Conservation (phyloP, 2,113 vertebrate species). For the Python bivittatus region DNA sequence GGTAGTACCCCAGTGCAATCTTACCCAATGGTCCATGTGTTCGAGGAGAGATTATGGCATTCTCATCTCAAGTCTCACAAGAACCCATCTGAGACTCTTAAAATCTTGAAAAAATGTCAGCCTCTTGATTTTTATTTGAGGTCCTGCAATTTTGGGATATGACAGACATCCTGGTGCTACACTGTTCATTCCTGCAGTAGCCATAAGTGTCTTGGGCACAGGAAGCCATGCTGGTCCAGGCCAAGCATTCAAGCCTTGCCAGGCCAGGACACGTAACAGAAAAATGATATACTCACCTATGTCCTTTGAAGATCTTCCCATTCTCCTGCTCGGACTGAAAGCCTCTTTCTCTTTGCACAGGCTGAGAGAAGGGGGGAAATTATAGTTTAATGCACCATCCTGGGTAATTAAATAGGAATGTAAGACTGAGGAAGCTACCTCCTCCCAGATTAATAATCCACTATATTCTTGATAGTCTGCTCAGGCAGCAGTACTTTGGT, state of each 20-base stretch:
- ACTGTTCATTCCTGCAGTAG: no score
- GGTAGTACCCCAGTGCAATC: not conserved
- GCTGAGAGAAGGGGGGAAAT: slow-evolving; percentile 65
- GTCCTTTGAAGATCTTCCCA: slow-evolving; percentile 90
- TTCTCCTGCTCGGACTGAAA: slow-evolving; percentile 85
- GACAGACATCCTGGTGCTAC: not conserved
- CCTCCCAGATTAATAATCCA: not conserved
- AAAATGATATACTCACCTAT: slow-evolving; percentile 78
- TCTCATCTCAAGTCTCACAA: not conserved
- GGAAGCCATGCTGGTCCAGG: not conserved
- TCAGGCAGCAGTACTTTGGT: not conserved
- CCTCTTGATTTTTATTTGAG: not conserved
- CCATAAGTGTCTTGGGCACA: not conserved
- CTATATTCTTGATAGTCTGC: not conserved
- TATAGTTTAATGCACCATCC: not conserved
- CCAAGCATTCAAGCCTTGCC: not conserved
- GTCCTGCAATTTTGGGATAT: not conserved
- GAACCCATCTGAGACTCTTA: not conserved
- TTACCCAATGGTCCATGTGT: not conserved
- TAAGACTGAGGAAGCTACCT: not conserved
- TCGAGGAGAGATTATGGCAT: not conserved
- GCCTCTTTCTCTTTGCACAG: slow-evolving; percentile 80
- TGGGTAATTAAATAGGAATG: not conserved
- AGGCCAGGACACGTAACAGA: not conserved
- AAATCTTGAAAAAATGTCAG: not conserved